Evolutionary conservation across 2,888 invertebrate genomes (phyloP).

Genomic region (Macrophya annulata): DNA sequence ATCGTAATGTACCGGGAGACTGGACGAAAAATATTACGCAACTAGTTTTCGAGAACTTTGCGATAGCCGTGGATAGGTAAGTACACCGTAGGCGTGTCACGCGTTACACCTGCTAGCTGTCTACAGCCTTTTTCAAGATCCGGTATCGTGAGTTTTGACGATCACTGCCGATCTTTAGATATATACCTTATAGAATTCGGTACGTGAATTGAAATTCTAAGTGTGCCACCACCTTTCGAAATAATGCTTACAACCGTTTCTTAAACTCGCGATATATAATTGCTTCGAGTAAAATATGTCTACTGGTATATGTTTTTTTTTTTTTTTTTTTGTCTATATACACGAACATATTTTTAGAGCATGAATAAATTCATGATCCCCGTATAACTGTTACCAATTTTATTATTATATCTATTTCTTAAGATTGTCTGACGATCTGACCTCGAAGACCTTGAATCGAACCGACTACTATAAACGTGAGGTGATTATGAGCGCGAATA

Average conservation of each 20-base stretch:
- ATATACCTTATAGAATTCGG: not conserved
- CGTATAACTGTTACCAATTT: not conserved
- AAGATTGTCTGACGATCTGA: not conserved
- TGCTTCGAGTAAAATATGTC: conserved; percentile 12
- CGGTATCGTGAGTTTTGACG: conserved; percentile 35
- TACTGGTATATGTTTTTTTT: not conserved
- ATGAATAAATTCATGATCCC: not conserved
- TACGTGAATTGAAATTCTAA: conserved; percentile 34
- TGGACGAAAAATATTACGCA: conserved; percentile 29
- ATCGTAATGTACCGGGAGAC: not conserved
- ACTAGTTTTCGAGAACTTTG: not conserved
- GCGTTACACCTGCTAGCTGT: conserved; percentile 44
- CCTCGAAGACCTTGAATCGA: conserved; percentile 33
- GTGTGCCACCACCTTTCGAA: conserved; percentile 45
- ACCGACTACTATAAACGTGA: not conserved
- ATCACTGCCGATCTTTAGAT: not conserved
- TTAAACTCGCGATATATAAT: conserved; percentile 18
- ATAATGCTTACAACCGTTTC: not conserved
- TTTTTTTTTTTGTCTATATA: not conserved
- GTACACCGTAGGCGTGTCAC: conserved; percentile 49
- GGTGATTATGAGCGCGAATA: conserved; percentile 1
- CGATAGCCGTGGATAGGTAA: not conserved
- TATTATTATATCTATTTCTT: not conserved
- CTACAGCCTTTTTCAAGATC: conserved; percentile 23
- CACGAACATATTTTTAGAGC: not conserved